Evolutionary conservation across 2,113 vertebrate genomes (phyloP).

Genomic region (Nipponia nippon): DNA sequence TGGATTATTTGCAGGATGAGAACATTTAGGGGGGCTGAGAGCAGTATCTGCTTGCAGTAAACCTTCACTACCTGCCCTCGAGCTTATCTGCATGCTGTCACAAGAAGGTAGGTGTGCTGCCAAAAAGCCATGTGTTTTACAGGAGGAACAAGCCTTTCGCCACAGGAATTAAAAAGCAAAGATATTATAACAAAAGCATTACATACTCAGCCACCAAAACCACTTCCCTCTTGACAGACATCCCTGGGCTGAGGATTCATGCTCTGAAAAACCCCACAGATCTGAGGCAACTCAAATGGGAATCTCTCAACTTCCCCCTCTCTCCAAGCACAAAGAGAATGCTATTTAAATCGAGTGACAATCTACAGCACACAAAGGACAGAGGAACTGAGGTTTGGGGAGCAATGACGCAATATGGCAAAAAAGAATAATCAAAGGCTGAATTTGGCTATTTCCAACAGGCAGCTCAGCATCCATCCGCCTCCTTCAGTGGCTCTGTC

Average conservation of each 20-base stretch:
- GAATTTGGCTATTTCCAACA: not conserved
- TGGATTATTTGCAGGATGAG: not conserved
- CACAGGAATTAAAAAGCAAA: not conserved
- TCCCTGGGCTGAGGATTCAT: not conserved
- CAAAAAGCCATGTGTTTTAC: not conserved
- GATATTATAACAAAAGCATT: not conserved
- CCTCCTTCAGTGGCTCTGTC: not conserved
- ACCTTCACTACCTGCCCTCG: not conserved
- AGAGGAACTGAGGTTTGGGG: not conserved
- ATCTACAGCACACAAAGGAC: not conserved
- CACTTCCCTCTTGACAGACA: not conserved
- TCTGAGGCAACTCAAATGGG: not conserved
- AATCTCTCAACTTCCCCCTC: not conserved
- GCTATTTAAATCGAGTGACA: not conserved
- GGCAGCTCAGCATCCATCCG: not conserved
- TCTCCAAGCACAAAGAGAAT: not conserved
- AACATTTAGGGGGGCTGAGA: not conserved
- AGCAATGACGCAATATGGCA: fast-evolving
- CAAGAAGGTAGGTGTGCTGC: not conserved
- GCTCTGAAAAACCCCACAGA: not conserved
- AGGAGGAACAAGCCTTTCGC: not conserved
- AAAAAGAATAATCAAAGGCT: conserved; percentile 1
- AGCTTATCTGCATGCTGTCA: not conserved
- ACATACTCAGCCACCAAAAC: not conserved
- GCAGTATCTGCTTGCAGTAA: not conserved